Evolutionary conservation across 2,797 vertebrate species (phyloP).

Genomic region (Sebastes minor): DNA sequence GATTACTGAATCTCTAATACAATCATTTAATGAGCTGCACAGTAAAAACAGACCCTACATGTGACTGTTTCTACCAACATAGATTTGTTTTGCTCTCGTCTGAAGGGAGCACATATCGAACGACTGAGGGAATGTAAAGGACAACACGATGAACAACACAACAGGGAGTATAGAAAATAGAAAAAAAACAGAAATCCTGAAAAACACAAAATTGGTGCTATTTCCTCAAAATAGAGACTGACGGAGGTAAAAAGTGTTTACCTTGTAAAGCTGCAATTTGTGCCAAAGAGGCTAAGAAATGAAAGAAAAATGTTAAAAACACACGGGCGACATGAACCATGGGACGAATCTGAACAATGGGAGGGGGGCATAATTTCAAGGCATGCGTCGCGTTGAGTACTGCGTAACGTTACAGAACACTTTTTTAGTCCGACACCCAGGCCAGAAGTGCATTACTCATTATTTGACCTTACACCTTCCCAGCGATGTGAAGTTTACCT

Average conservation of each 20-base stretch:
- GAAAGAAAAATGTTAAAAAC: not conserved
- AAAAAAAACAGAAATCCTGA: not conserved
- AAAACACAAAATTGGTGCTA: not conserved
- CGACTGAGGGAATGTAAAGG: not conserved
- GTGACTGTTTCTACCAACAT: not conserved
- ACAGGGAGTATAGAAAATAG: not conserved
- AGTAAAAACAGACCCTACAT: not conserved
- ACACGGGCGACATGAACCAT: not conserved
- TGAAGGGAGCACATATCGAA: not conserved
- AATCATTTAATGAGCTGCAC: not conserved
- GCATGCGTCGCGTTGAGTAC: no score
- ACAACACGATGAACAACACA: not conserved
- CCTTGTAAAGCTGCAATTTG: not conserved
- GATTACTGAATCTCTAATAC: not conserved
- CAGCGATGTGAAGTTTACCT: conserved; percentile 67
- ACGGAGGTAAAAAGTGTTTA: not conserved
- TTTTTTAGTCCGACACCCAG: no score
- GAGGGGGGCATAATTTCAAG: no score
- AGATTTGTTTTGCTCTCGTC: not conserved
- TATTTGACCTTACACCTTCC: not conserved
- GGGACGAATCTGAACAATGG: no score
- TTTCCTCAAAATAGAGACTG: not conserved
- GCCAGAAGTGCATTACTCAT: not conserved
- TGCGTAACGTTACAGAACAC: no score
- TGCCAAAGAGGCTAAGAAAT: not conserved